Evolutionary conservation across 2,113 vertebrate genomes (phyloP).

Genomic region (Trinectes maculatus): DNA sequence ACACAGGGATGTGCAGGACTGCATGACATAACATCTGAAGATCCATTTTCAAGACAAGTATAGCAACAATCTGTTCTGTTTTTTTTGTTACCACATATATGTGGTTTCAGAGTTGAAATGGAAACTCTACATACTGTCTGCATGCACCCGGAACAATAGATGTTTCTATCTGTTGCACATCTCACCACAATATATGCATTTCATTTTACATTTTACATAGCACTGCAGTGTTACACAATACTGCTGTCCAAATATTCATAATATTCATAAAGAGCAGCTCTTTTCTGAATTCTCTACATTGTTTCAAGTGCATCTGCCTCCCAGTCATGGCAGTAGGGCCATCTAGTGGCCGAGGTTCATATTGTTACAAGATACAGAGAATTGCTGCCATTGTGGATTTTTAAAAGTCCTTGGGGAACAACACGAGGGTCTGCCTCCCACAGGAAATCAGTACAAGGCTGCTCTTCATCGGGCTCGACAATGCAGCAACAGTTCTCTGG

Average conservation of each 20-base stretch:
- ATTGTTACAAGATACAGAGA: slow-evolving; percentile 7
- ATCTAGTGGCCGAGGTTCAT: slow-evolving; percentile 59
- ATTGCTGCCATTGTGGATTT: background rate
- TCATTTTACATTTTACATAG: background rate
- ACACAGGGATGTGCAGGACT: too few species aligned
- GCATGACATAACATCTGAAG: too few species aligned
- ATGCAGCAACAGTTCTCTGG: slow-evolving; percentile 29
- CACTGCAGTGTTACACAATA: background rate
- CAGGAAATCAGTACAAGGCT: slow-evolving; percentile 36
- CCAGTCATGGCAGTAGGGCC: slow-evolving; percentile 36
- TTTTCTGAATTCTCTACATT: background rate
- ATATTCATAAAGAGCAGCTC: background rate
- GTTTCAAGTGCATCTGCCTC: background rate
- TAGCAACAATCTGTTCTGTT: too few species aligned
- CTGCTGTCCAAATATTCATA: background rate
- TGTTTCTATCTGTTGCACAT: background rate
- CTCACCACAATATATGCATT: too few species aligned
- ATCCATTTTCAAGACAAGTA: too few species aligned
- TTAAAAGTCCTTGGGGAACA: background rate
- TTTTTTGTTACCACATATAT: too few species aligned
- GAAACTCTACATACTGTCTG: background rate
- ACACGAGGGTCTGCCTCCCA: slow-evolving; percentile 7
- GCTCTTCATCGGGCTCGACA: slow-evolving; percentile 41
- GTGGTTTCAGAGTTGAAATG: background rate
- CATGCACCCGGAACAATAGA: background rate